Evolutionary conservation across 1,140 invertebrate genomes (phyloP).

Genomic region (Melitaea cinxia): DNA sequence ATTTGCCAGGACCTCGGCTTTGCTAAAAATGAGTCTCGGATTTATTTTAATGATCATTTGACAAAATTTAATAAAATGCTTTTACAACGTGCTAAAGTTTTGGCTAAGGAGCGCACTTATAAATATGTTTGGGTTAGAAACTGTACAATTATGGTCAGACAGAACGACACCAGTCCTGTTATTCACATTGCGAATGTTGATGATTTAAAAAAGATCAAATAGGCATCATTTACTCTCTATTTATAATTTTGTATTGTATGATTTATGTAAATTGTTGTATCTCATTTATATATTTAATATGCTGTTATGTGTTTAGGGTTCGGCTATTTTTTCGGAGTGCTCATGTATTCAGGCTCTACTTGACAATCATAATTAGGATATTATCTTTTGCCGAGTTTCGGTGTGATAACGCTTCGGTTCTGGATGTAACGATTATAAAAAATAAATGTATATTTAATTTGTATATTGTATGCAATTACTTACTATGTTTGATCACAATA

Average conservation of each 20-base stretch:
- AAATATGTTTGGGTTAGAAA: constrained; percentile 2
- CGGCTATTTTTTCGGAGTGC: no score
- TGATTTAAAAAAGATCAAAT: constrained; percentile 8
- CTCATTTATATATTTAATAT: not conserved
- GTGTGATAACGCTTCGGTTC: no score
- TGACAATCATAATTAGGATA: no score
- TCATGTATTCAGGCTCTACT: no score
- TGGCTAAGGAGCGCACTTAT: not conserved
- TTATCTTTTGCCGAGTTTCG: no score
- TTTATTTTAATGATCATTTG: constrained; percentile 14
- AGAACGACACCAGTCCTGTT: not conserved
- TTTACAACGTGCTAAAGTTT: not conserved
- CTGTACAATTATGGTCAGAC: not conserved
- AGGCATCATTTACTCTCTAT: not conserved
- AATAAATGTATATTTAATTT: no score
- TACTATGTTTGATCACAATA: no score
- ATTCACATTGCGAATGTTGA: not conserved
- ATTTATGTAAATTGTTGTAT: no score
- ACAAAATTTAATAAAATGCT: constrained; percentile 7
- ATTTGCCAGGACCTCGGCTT: not conserved
- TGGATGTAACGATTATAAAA: no score
- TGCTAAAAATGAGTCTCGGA: not conserved
- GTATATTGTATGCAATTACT: no score
- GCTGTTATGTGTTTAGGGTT: not conserved
- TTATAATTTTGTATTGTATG: no score